These are phyloP conservation scores for Drosophila willistoni DNA, from an alignment of 1,140 invertebrate species.

Conservation along the genomic window DNA sequence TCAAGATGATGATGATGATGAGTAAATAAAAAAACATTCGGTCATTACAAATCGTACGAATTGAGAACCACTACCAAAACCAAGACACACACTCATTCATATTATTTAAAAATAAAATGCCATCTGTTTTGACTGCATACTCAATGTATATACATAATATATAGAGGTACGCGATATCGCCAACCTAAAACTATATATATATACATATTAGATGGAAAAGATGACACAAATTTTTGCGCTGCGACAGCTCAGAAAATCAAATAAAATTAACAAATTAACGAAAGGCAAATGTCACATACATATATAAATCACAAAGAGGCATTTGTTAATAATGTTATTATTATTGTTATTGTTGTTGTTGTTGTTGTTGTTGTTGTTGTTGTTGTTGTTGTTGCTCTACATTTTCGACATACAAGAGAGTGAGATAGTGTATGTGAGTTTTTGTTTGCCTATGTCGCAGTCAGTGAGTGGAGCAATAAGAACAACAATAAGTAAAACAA, in stretches of 20 bases:
- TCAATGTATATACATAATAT: background rate
- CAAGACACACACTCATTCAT: constrained; percentile 15
- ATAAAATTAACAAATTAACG: constrained; percentile 42
- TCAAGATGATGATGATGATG: constrained; percentile 3
- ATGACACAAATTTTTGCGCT: constrained; percentile 49
- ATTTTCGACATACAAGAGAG: constrained; percentile 27
- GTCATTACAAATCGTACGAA: constrained; percentile 54
- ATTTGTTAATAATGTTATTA: constrained; percentile 8
- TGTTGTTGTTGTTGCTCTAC: constrained; percentile 44
- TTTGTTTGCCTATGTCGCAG: constrained; percentile 43
- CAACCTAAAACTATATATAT: background rate
- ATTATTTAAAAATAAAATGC: constrained; percentile 46
- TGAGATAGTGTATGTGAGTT: constrained; percentile 23
- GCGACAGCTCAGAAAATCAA: constrained; percentile 41
- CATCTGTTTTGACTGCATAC: constrained; percentile 27
- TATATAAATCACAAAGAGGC: constrained; percentile 59
- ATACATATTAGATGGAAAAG: constrained; percentile 36
- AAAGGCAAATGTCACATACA: constrained; percentile 43
- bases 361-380: constrained; percentile 30
- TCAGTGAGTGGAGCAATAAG: constrained; percentile 19
- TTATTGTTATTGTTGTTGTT: constrained; percentile 34
- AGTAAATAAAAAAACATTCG: constrained; percentile 25
- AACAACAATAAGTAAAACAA: background rate
- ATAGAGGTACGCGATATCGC: background rate
- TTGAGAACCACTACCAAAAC: constrained; percentile 17